Base-by-base conservation (phyloP, 2,797 vertebrate genomes). In the Sarcoramphus papa region DNA sequence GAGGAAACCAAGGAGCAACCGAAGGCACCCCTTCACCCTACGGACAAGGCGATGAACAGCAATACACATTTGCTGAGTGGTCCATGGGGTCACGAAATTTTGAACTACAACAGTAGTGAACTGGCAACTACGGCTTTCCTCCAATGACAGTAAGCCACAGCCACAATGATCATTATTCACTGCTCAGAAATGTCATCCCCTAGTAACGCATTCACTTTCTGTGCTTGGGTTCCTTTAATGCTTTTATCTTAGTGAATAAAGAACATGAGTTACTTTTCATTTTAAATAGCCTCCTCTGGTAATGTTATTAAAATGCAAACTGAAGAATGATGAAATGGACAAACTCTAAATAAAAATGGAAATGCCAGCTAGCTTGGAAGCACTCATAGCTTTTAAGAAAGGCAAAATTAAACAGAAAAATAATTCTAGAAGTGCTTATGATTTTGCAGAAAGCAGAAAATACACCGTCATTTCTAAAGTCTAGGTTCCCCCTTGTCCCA, bases 291-390 rank as follows among this genome's bases (percentile, higher is more conserved):
- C 13, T 91, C 62, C 19, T 76, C 72, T 90, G 81, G 53, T 77
- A 92, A 60, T 7, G 16, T 78, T 81, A 95, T 92, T 97, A 94
- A 95, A 92, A 91, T 93, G 64, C 60, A 89, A 89, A 91, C 51
- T 57, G 88, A 86, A 69, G 79, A 88, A 74, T 50, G 72, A 68
- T 18, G 1, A 81, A 64, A 54, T 91, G 89, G 85, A 82, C 83
- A 93, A 87, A 68, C 1, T 19, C 64, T 81, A 88, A 85, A 57
- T 72, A 76, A 51, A 93, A 92, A 90, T 68, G 63, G 72, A 95
- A 95, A 64, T 25, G 15, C 11, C 37, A 47, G 57, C 70, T 64
- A 73, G 51, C 45, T 86, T 56, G 31, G 81, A 86, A 88, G 35
- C 14, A 27, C 27, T 47, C 56, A 23, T 14, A 73, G 51, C 50